These are phyloP conservation scores for Sesia bembeciformis DNA, from an alignment of 2,888 invertebrate genomes.

Conservation along the genomic window DNA sequence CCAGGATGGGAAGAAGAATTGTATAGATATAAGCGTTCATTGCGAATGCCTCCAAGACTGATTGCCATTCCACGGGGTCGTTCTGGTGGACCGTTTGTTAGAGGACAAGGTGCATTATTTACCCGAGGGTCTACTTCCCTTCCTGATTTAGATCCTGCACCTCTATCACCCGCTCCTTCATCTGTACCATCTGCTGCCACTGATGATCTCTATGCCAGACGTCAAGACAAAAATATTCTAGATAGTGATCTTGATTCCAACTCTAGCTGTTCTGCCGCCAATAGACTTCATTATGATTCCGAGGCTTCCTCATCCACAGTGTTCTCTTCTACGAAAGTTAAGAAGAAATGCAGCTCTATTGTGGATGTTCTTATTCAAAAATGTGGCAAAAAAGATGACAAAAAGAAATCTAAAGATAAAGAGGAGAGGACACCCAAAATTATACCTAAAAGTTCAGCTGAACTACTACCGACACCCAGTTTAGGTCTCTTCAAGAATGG, in stretches of 20 bases:
- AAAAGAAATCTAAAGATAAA: constrained; percentile 70
- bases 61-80: constrained; percentile 83
- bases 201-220: constrained; percentile 67
- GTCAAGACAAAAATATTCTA: constrained; percentile 60
- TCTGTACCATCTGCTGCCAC: constrained; percentile 75
- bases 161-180: constrained; percentile 80
- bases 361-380: constrained; percentile 79
- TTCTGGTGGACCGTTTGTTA: constrained; percentile 71
- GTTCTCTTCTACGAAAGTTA: constrained; percentile 72
- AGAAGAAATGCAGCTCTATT: constrained; percentile 73
- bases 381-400: constrained; percentile 75
- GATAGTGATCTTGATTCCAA: constrained; percentile 81
- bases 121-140: constrained; percentile 82
- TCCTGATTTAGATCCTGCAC: constrained; percentile 84
- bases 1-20: constrained; percentile 90
- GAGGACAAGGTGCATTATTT: constrained; percentile 50
- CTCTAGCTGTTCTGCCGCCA: constrained; percentile 74
- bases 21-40: constrained; percentile 85
- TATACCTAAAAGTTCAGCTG: constrained; percentile 65
- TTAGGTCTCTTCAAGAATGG: constrained; percentile 60
- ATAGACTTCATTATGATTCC: constrained; percentile 77
- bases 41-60: constrained; percentile 86
- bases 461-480: constrained; percentile 79
- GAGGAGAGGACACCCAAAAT: constrained; percentile 72
- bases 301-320: constrained; percentile 80